Conservation (phyloP, 92 coral and sea anemone genomes). For the Bergia puertoricense region DNA sequence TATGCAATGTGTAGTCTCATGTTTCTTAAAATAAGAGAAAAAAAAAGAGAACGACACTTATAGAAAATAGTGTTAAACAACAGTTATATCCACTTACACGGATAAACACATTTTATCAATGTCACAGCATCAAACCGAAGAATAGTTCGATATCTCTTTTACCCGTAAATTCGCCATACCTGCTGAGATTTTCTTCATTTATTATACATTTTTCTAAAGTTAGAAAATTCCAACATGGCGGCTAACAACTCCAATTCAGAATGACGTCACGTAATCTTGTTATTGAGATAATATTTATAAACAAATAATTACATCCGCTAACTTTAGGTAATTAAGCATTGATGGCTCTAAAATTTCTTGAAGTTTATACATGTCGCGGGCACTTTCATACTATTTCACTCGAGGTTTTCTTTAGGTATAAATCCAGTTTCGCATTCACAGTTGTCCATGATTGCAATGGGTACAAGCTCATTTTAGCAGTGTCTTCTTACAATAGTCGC, state of each 20-base stretch:
- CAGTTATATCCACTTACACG: too few species aligned
- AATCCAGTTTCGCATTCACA: too few species aligned
- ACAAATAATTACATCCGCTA: neutral
- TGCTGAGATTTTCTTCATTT: neutral
- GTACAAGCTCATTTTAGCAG: too few species aligned
- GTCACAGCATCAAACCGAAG: neutral
- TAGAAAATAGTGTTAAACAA: too few species aligned
- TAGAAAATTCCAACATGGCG: neutral
- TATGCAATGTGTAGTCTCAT: too few species aligned
- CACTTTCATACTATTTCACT: too few species aligned
- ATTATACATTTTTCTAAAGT: neutral
- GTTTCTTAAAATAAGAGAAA: too few species aligned
- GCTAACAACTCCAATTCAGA: neutral
- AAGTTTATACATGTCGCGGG: neutral
- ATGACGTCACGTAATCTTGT: neutral
- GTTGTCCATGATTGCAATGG: too few species aligned
- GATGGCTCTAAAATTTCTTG: neutral
- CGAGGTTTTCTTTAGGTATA: too few species aligned
- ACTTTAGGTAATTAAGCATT: neutral
- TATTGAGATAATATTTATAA: neutral
- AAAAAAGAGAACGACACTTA: too few species aligned
- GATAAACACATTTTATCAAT: too few species aligned
- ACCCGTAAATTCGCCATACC: neutral
- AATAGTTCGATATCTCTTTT: neutral
- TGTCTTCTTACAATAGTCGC: too few species aligned